Conservation (phyloP, 2,888 invertebrate species). For the Metallyticus violacea region DNA sequence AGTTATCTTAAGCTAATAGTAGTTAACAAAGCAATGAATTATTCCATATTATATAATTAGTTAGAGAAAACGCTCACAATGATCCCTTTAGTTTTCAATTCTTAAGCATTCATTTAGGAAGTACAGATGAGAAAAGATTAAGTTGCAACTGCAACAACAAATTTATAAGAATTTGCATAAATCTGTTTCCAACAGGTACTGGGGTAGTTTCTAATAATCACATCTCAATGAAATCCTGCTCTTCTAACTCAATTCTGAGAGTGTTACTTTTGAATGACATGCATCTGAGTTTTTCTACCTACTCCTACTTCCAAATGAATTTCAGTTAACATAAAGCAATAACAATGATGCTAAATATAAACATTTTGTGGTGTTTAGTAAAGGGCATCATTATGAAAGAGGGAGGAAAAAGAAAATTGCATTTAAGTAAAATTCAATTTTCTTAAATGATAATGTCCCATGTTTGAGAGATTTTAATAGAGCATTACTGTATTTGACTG, state of each 20-base stretch:
- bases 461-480: background rate
- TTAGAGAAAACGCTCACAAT: background rate
- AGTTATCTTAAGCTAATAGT: background rate
- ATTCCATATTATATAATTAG: background rate
- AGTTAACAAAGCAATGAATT: background rate
- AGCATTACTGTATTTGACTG: background rate
- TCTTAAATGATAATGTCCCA: background rate
- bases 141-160: background rate
- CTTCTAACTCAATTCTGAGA: background rate
- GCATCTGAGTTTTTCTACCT: too few relatives aligned
- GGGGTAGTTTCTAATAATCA: background rate
- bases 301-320: too few relatives aligned
- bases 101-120: background rate
- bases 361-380: background rate
- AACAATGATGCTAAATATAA: background rate
- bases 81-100: background rate
- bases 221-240: background rate
- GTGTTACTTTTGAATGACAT: background rate
- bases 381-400: background rate
- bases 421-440: background rate
- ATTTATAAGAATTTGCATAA: background rate
- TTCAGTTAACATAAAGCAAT: too few relatives aligned
- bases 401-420: background rate
- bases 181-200: background rate
- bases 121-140: background rate